phyloP scores from a whole-genome alignment of 2,113 vertebrate genomes.

The Zapornia atra region DNA sequence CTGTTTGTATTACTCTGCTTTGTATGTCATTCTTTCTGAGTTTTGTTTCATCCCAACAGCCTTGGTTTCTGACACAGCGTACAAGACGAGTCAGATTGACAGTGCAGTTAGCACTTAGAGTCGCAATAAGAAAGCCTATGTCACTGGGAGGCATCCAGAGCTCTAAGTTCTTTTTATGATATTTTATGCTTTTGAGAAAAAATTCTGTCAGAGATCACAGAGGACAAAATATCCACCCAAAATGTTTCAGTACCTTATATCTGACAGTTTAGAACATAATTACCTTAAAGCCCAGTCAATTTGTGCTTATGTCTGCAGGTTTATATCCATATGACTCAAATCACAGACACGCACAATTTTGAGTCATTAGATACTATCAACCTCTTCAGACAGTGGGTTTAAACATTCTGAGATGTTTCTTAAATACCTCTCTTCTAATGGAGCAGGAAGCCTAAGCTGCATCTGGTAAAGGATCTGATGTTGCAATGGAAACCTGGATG shows the following conservation, averaged over 20 bases:
- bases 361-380: background rate
- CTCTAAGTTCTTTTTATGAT: background rate
- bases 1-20: background rate
- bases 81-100: background rate
- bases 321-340: background rate
- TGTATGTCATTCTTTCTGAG: background rate
- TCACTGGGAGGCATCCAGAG: background rate
- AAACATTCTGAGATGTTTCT: background rate
- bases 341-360: background rate
- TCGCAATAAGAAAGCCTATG: background rate
- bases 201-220: background rate
- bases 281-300: background rate
- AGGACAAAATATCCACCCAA: background rate
- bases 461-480: background rate
- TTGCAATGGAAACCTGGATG: constrained; percentile 1
- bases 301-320: background rate
- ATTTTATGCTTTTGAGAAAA: background rate
- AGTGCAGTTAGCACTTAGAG: background rate
- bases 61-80: background rate
- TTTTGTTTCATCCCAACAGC: background rate
- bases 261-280: background rate
- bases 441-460: background rate
- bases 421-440: background rate
- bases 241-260: background rate
- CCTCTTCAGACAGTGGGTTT: background rate